A percentile compares a stretch with the other conserved stretches of the same genome.
phyloP scores from a whole-genome alignment of 2,113 vertebrate genomes.

The Montifringilla adamsi region DNA sequence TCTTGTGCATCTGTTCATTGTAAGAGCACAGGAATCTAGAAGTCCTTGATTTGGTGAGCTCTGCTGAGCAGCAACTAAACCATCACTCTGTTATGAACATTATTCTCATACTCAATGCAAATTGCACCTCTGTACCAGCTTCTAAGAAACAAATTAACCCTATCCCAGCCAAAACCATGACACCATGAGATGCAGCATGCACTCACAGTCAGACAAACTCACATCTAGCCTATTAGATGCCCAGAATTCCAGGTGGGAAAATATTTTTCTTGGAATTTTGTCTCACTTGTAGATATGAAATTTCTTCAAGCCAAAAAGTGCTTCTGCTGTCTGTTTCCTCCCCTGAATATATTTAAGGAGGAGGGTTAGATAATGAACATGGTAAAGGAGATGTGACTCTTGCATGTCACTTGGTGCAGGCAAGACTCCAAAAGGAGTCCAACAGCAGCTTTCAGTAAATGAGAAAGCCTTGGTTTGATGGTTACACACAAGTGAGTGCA shows the following conservation, averaged over 20 bases:
- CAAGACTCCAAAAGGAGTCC: background rate
- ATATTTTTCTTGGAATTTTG: background rate
- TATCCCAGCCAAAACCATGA: background rate
- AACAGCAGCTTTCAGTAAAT: background rate
- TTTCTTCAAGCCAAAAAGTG: background rate
- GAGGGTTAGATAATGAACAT: background rate
- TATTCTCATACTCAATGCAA: background rate
- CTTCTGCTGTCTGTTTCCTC: fast-evolving
- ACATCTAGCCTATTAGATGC: background rate
- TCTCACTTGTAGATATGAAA: fast-evolving
- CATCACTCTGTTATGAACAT: background rate
- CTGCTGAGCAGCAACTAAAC: background rate
- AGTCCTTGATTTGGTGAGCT: background rate
- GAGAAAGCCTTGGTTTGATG: background rate
- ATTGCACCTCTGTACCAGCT: background rate
- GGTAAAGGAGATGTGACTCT: background rate
- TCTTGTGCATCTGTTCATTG: background rate
- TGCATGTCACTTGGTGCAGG: background rate
- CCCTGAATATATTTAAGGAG: background rate
- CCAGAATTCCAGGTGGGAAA: background rate
- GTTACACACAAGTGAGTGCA: background rate
- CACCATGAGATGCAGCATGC: background rate
- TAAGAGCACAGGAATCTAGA: background rate
- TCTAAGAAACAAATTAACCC: background rate
- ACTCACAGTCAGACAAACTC: background rate